Evolutionary conservation across 2,113 vertebrate genomes (phyloP), one percentile per base, ranked within the genome.

Genomic region (Glareola pratincola): DNA sequence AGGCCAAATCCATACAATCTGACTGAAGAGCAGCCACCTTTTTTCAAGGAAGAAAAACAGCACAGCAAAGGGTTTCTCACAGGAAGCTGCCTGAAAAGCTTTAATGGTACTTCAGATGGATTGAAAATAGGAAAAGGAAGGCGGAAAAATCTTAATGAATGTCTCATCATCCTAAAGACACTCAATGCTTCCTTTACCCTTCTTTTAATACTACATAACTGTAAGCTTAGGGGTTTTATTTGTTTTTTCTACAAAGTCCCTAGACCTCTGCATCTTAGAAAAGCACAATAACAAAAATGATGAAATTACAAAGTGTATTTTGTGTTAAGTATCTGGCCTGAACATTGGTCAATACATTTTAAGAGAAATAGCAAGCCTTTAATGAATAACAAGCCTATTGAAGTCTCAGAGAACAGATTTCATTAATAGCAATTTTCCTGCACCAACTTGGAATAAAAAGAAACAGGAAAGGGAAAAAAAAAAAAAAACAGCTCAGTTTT

Each of bases 31-130:
- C 92, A 98, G 98, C 97, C 98, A 98, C 98, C 98, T 99, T 98
- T 99, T 97, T 98, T 97, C 98, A 98, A 96, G 95, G 94, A 98
- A 97, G 96, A 98, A 98, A 96, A 96, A 98, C 97, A 97, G 97
- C 96, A 77, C 92, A 96, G 97, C 98, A 98, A 97, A 98, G 95
- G 97, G 98, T 98, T 98, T 98, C 97, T 98, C 94, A 98, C 98
- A 99, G 98, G 98, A 99, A 99, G 98, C 97, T 98, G 98, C 90
- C 98, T 98, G 98, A 98, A 99, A 99, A 98, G 97, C 98, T 96
- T 98, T 98, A 98, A 99, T 98, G 97, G 98, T 98, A 97, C 98
- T 99, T 98, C 97, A 98, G 94, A 97, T 86, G 94, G 97, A 98
- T 76, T 97, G 92, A 97, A 98, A 97, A 97, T 96, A 96, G 95